phyloP scores from a whole-genome alignment of 1,140 invertebrate genomes.

The Drosophila ananassae region DNA sequence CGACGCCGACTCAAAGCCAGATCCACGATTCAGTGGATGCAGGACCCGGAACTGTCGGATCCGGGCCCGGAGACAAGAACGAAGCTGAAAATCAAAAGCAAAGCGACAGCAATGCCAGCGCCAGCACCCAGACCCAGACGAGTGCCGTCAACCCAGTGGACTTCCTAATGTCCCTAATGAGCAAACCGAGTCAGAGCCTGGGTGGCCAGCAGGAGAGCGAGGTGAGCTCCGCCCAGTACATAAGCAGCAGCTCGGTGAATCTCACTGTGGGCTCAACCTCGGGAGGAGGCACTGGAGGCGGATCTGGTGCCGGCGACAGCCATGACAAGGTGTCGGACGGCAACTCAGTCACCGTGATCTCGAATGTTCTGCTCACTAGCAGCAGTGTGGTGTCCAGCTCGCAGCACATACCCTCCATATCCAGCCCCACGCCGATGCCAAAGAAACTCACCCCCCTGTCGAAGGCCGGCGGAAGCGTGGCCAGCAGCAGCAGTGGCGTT shows the following conservation, averaged over 20 bases:
- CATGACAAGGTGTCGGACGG: slow-evolving; percentile 53
- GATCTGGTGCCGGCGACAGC: slow-evolving; percentile 18
- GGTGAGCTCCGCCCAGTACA: slow-evolving; percentile 60
- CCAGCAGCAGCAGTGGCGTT: slow-evolving; percentile 73
- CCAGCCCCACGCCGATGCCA: slow-evolving; percentile 63
- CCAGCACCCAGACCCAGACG: slow-evolving; percentile 51
- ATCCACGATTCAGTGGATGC: slow-evolving; percentile 30
- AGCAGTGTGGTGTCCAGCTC: slow-evolving; percentile 54
- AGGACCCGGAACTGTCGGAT: slow-evolving; percentile 19
- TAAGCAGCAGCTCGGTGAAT: slow-evolving; percentile 43
- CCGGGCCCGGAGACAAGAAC: slow-evolving; percentile 30
- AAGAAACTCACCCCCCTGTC: slow-evolving; percentile 70
- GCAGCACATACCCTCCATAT: slow-evolving; percentile 79
- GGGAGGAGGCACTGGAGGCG: slow-evolving; percentile 4
- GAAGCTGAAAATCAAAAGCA: slow-evolving; percentile 31
- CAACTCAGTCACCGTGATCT: slow-evolving; percentile 73
- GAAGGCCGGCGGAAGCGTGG: slow-evolving; percentile 77
- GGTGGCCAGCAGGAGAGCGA: slow-evolving; percentile 64
- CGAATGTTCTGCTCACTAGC: slow-evolving; percentile 71
- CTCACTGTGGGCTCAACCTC: slow-evolving; percentile 22
- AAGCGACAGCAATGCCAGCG: slow-evolving; percentile 16
- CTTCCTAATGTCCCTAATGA: slow-evolving; percentile 82
- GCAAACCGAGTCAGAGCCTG: slow-evolving; percentile 67
- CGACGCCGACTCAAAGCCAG: slow-evolving; percentile 63
- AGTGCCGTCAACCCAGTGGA: slow-evolving; percentile 74